Conservation (phyloP, 2,888 invertebrate genomes). For the Osmoderma eremita region DNA sequence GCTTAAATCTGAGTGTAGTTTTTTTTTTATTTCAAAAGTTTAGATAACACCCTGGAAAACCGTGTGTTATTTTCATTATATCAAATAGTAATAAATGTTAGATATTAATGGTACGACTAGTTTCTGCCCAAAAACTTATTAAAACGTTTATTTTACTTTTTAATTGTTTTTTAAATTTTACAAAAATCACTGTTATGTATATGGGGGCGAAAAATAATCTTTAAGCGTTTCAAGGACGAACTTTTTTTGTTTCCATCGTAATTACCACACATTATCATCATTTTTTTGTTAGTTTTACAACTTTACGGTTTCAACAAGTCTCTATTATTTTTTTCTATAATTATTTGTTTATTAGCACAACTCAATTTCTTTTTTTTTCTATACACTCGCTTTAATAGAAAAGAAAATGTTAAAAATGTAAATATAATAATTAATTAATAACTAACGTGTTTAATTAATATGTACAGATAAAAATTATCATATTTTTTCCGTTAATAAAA, state of each 20-base stretch:
- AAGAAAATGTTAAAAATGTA: no score
- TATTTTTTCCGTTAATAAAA: conserved; percentile 6
- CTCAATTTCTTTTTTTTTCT: no score
- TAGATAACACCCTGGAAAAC: conserved; percentile 32
- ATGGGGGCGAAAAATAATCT: conserved; percentile 10
- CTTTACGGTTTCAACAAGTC: not conserved
- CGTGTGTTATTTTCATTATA: conserved; percentile 6
- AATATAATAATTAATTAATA: not conserved
- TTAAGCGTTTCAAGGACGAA: conserved; percentile 31
- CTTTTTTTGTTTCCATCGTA: conserved; percentile 22
- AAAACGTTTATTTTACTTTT: not conserved
- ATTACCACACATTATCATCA: conserved; percentile 25
- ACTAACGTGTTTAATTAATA: conserved; percentile 28
- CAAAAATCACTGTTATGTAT: not conserved
- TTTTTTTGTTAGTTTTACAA: not conserved
- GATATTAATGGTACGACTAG: conserved; percentile 23
- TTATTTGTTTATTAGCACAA: conserved; percentile 19
- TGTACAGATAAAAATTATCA: conserved; percentile 21
- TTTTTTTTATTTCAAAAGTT: conserved; percentile 10
- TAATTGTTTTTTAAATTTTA: conserved; percentile 2
- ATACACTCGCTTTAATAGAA: no score
- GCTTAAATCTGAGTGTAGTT: conserved; percentile 21
- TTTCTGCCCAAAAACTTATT: conserved; percentile 19
- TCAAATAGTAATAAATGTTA: conserved; percentile 9
- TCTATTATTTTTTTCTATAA: conserved; percentile 1